Evolutionary conservation across 2,888 invertebrate genomes (phyloP), one percentile per base, ranked within the genome.

Genomic region (Tanypteryx hageni): DNA sequence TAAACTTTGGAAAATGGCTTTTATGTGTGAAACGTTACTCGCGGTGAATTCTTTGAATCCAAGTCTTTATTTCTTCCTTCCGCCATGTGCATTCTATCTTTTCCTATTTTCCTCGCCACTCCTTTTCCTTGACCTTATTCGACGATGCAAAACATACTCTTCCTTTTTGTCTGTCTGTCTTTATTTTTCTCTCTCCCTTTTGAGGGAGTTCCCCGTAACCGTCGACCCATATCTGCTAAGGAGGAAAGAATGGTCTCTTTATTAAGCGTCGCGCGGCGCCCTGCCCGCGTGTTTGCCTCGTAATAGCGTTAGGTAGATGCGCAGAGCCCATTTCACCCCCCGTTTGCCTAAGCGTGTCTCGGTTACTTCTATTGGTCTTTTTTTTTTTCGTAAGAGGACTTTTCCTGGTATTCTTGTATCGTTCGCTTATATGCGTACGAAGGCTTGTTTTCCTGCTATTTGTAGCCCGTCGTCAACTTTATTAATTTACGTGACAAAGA

Each of bases 71-170:
- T 31, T 64, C 27, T 89, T 27, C 27, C 22, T 18, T 59, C 58
- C 58, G 11, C 58, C 27, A 11, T 14, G 31, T 18, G 56, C 1
- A n/a, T 83, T 83, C 83, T n/a, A 10, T 18, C 56, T 3, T 27
- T 59, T 22, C 16, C 86, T 22, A 14, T 59, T 18, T 58, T 14
- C 31, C 27, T 10, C 59, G 31, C 44, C n/a, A 18, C 44, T n/a
- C n/a, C 56, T 89, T 11, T 64, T 89, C 89, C 89, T 89, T 89
- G 64, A 89, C 64, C 89, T 56, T 27, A 89, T 89, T 89, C 22
- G 18, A 59, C 84, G 9, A 56, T 18, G 76, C 10, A 27, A 31
- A 10, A 82, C 31, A 16, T 82, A 44, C 31, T 61, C 61, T 89
- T 31, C 27, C 68, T 31, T 64, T 16, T 56, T 8, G 64, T 27